phyloP scores from a whole-genome alignment of 2,888 invertebrate genomes.

The Ctenicera cuprea region DNA sequence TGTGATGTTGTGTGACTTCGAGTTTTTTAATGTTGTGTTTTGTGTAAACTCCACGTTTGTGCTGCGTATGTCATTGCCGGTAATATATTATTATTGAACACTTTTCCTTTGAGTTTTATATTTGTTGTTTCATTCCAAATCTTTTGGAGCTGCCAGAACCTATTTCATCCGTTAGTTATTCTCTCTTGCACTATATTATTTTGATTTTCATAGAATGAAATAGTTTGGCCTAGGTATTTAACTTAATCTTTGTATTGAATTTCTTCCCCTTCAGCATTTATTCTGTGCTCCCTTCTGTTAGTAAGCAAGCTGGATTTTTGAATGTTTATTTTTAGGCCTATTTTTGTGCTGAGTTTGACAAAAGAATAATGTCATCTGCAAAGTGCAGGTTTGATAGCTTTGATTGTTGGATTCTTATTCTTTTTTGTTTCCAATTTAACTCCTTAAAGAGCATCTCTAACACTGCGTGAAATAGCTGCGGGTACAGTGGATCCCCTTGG shows the following conservation, averaged over 20 bases:
- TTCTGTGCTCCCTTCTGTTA: not conserved
- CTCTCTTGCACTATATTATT: conserved; percentile 2
- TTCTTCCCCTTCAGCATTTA: too few relatives aligned
- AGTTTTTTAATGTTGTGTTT: not conserved
- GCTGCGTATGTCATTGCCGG: conserved; percentile 1
- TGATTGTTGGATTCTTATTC: not conserved
- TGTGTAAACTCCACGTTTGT: conserved; percentile 1
- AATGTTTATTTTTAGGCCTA: not conserved
- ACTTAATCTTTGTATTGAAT: not conserved
- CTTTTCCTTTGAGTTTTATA: too few relatives aligned
- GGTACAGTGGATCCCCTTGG: not conserved
- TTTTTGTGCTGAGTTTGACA: not conserved
- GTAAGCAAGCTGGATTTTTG: not conserved
- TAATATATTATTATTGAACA: too few relatives aligned
- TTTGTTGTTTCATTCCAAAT: too few relatives aligned
- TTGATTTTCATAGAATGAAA: not conserved
- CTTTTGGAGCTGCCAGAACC: too few relatives aligned
- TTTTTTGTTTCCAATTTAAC: not conserved
- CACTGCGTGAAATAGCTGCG: not conserved
- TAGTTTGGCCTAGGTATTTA: conserved; percentile 7
- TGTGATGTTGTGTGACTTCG: not conserved
- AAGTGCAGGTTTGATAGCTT: not conserved
- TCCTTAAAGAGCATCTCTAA: not conserved
- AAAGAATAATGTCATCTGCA: conserved; percentile 1
- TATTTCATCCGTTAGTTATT: not conserved